These are phyloP conservation scores for Fistularia commersonii DNA, from an alignment of 2,797 vertebrate genomes.

Conservation along the genomic window DNA sequence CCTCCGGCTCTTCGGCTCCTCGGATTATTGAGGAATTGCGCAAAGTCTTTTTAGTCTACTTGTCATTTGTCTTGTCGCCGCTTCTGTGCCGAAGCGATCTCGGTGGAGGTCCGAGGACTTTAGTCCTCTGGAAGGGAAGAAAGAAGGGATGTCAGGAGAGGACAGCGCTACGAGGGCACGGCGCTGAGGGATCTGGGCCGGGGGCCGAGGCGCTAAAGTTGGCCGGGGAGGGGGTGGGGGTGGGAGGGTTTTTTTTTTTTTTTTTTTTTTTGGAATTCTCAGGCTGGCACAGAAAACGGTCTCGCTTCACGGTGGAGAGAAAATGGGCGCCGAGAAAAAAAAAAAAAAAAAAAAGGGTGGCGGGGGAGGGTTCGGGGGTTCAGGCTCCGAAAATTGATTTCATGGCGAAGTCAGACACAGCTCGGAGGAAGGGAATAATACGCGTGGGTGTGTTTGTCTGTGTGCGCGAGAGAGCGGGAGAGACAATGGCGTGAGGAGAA, in stretches of 20 bases:
- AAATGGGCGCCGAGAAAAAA: constrained; percentile 56
- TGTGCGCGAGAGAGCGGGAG: constrained; percentile 23
- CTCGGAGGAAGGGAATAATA: constrained; percentile 54
- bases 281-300: constrained; percentile 67
- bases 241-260: too few species aligned
- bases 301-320: constrained; percentile 66
- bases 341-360: too few species aligned
- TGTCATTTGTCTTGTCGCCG: too few species aligned
- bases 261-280: too few species aligned
- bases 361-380: constrained; percentile 51
- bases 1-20: too few species aligned
- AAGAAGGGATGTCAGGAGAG: constrained; percentile 1
- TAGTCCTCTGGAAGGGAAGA: constrained; percentile 8
- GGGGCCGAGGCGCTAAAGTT: constrained; percentile 34
- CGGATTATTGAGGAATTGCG: too few species aligned
- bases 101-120: too few species aligned
- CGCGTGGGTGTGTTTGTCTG: constrained; percentile 35
- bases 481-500: constrained; percentile 47
- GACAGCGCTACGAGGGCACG: constrained; percentile 9
- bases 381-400: constrained; percentile 70
- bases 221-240: constrained; percentile 5
- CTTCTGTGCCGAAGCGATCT: too few species aligned
- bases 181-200: constrained; percentile 39
- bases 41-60: too few species aligned
- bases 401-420: constrained; percentile 71